Base-by-base conservation (phyloP, 1,140 invertebrate species). In the Sminthurinus signatus region DNA sequence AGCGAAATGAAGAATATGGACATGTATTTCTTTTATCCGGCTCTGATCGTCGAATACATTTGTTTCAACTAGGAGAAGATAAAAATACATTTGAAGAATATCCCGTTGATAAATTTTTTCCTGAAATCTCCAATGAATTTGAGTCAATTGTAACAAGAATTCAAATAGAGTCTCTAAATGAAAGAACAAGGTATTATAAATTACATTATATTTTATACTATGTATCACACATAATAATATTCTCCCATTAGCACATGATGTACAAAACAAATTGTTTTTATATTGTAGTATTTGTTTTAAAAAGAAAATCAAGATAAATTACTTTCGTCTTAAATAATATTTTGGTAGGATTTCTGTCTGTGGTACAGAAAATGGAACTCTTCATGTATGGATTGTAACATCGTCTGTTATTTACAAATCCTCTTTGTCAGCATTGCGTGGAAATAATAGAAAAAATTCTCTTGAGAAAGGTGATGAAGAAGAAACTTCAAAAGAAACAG, bases 291-390 rank as follows among this genome's bases (percentile, higher is more conserved):
- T n/a, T n/a, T n/a, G n/a, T n/a, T n/a, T n/a, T n/a, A n/a, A n/a
- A n/a, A n/a, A n/a, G n/a, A n/a, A n/a, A n/a, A n/a, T n/a, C n/a
- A n/a, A n/a, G n/a, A n/a, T n/a, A n/a, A n/a, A n/a, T n/a, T n/a
- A n/a, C n/a, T n/a, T n/a, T n/a, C n/a, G n/a, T n/a, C n/a, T n/a
- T n/a, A n/a, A n/a, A n/a, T n/a, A n/a, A n/a, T n/a, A n/a, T n/a
- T n/a, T n/a, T 32, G 64, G 66, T 15, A 48, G 70, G 19, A 63
- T 72, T 21, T 57, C 67, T 0, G 36, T 72, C 1, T 72, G 70
- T 50, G 70, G 70, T 5, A 58, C 36, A 48, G 67, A 72, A 63
- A 62, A 69, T 54, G 70, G 70, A 29, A 55, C 50, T 17, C 19
- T 72, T 0, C 42, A 67, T 15, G 21, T 65, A 25, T 72, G 58